Evolutionary conservation across 2,797 vertebrate genomes (phyloP), one percentile per base, ranked within the genome.

Genomic region (Thaleichthys pacificus): DNA sequence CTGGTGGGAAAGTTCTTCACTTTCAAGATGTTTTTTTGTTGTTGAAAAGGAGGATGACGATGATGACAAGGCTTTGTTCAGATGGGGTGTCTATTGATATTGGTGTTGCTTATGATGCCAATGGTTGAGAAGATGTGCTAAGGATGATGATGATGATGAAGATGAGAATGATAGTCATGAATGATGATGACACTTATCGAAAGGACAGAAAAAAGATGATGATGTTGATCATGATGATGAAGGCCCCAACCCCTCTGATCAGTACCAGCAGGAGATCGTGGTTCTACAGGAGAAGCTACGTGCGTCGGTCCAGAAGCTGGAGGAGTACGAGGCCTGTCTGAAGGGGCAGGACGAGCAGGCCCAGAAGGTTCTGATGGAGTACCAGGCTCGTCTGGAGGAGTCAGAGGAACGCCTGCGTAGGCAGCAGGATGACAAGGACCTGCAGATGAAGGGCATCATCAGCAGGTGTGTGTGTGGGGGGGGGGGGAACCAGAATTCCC

Each of bases 371-470:
- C 90, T 97, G 86, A 92, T 98, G 89, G 97, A 99, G 88, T 99
- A 99, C 86, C 98, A 99, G 93, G 95, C 96, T 1, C 84, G 97
- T 73, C 94, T 99, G 89, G 97, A 99, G 87, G 97, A 99, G 88
- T 96, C 97, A 0, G 97, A 99, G 91, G 97, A 99, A 81, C 89
- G 97, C 4, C 94, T 98, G 79, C 94, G 95, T 24, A 82, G 96
- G 69, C 97, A 98, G 92, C 96, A 98, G 87, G 96, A 99, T 0
- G 97, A 99, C 89, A 99, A 99, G 85, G 97, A 99, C 87, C 94
- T 97, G 74, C 97, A 99, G 92, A 99, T 99, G 97, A 99, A 98
- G 86, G 96, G 96, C 89, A 99, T 99, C 88, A 99, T 99, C 91
- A 98, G 96, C 95, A 96, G 97, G 97, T 98, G 38, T 8, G 57